A percentile compares a stretch with the other conserved stretches of the same genome.
Conservation (phyloP, 2,888 invertebrate genomes). For the Euproctis similis region DNA sequence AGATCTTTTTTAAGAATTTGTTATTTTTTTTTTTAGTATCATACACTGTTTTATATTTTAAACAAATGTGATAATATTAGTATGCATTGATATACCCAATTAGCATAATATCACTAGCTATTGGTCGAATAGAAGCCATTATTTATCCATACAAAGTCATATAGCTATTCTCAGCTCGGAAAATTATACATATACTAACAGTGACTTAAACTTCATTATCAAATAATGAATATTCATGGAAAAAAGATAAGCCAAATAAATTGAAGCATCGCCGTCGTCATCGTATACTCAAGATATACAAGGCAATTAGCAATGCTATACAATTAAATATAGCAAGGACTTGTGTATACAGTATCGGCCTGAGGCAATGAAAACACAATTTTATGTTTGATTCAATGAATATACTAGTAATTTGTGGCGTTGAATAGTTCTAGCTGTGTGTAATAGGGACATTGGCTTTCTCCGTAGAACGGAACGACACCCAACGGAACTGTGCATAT, state of each 20-base stretch:
- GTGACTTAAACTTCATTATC: constrained; percentile 38
- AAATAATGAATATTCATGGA: constrained; percentile 44
- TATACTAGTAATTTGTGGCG: constrained; percentile 53
- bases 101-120: no score
- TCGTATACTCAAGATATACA: constrained; percentile 10
- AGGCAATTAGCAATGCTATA: constrained; percentile 39
- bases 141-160: constrained; percentile 13
- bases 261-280: constrained; percentile 42
- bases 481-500: constrained; percentile 60
- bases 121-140: no score
- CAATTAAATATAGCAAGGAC: constrained; percentile 47
- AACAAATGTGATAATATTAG: no score
- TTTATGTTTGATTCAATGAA: constrained; percentile 49
- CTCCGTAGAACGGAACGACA: constrained; percentile 50
- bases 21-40: no score
- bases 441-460: constrained; percentile 60
- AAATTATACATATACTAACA: constrained; percentile 34
- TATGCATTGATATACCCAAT: no score
- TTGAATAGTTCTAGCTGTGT: constrained; percentile 43
- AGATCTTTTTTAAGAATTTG: no score
- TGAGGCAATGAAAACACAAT: constrained; percentile 41
- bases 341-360: constrained; percentile 38
- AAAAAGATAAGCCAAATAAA: constrained; percentile 43
- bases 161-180: constrained; percentile 26
- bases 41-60: no score